Percentiles rank a stretch among this genome's conserved stretches.
phyloP scores from a whole-genome alignment of 2,797 vertebrate species.

The Poecilia wingei region DNA sequence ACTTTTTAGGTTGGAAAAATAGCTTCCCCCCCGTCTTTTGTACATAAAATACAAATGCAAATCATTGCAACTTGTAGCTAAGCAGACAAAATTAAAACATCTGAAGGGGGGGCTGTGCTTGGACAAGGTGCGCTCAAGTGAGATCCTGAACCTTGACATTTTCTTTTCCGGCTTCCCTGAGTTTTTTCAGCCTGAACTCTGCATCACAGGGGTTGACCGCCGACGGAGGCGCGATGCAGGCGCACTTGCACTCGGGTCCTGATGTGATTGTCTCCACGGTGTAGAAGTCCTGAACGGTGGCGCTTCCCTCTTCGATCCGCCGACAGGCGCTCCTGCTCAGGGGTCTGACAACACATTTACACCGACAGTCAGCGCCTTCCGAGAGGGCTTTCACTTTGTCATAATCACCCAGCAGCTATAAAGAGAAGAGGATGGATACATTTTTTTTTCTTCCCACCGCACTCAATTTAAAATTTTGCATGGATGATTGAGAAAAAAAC shows the following conservation, averaged over 20 bases:
- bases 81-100: not conserved
- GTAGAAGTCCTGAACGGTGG: conserved; percentile 86
- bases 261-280: conserved; percentile 93
- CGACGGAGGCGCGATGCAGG: conserved; percentile 91
- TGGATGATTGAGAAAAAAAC: not conserved
- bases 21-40: not conserved
- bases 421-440: conserved; percentile 74
- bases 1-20: not conserved
- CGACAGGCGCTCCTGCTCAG: conserved; percentile 89
- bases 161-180: conserved; percentile 84
- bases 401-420: conserved; percentile 95
- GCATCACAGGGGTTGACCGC: conserved; percentile 92
- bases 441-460: conserved; percentile 55
- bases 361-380: conserved; percentile 94
- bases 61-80: not conserved
- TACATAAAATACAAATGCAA: not conserved
- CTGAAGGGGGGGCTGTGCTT: not conserved
- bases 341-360: conserved; percentile 96
- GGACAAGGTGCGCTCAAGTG: not conserved
- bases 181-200: conserved; percentile 88
- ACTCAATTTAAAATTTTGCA: conserved; percentile 38
- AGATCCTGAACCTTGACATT: conserved; percentile 88
- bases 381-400: conserved; percentile 96
- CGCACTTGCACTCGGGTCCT: conserved; percentile 91
- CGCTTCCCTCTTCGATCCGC: conserved; percentile 83